Percentiles rank a stretch among this genome's conserved stretches.
Conservation (phyloP, 37 sponge, comb jelly and placozoan species). For the Corticium candelabrum region DNA sequence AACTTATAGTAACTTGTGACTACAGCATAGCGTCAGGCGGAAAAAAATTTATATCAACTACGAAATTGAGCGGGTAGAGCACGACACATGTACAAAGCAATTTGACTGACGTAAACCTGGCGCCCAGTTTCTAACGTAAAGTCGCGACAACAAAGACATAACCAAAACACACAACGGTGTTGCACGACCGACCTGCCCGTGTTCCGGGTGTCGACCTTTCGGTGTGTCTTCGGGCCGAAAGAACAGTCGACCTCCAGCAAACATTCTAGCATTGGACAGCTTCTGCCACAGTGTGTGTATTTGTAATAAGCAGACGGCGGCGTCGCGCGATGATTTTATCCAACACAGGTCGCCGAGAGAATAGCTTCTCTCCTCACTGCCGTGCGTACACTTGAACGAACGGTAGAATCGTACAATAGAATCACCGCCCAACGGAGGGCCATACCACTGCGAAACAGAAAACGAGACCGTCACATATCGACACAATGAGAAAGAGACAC, state of each 20-base stretch:
- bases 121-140: too few relatives aligned
- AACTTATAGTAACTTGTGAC: too few relatives aligned
- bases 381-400: not conserved
- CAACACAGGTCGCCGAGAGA: not conserved
- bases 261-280: not conserved
- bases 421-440: not conserved
- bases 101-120: too few relatives aligned
- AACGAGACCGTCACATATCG: too few relatives aligned
- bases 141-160: too few relatives aligned
- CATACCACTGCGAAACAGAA: not conserved
- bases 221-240: conserved; percentile 1
- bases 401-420: not conserved
- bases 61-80: too few relatives aligned
- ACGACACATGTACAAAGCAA: too few relatives aligned
- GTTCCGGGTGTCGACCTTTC: not conserved
- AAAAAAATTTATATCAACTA: too few relatives aligned
- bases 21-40: too few relatives aligned
- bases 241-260: not conserved
- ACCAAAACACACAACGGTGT: too few relatives aligned
- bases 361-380: not conserved
- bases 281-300: not conserved
- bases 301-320: not conserved
- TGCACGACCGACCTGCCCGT: not conserved
- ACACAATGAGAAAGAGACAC: too few relatives aligned
- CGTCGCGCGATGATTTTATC: not conserved